Base-by-base conservation (phyloP, 2,888 invertebrate genomes). In the Microplitis deprimator region DNA sequence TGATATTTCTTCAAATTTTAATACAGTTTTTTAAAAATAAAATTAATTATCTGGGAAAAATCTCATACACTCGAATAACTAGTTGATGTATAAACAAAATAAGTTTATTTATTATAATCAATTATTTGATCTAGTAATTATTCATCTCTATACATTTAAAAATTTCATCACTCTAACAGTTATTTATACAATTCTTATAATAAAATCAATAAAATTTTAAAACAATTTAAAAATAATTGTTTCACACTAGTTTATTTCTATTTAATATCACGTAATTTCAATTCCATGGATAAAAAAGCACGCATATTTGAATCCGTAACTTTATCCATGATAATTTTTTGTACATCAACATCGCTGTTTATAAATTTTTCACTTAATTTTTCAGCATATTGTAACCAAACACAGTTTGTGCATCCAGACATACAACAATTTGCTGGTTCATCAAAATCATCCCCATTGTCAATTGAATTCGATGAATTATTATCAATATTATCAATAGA, bases 341-440 rank as follows among this genome's bases (percentile, higher is more conserved):
- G 91, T 0, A 94, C 92, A 75, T 93, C 92, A 70, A 93, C 93
- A 0, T 94, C 94, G 17, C 95, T 94, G 82, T 94, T 93, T 80
- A 92, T 90, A 10, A 93, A 89, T 84, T 93, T 90, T 81, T 92
- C 91, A 4, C 92, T 91, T 67, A 98, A 84, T 29, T 95, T 93
- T 84, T 97, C 95, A 0, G 97, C 97, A 92, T 97, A 98, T 16
- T 94, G 93, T 73, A 98, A 93, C 95, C 96, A 98, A 5, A 98
- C 97, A 89, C 98, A 98, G 90, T 97, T 97, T 0, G 95, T 92
- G 91, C 98, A 98, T 0, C 97, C 97, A 0, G 96, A 95, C 93
- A 95, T 95, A 86, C 98, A 98, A 89, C 98, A 98, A 39, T 93
- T 94, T 2, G 95, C 95, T 0, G 98, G 98, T 16, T 93, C 92